Evolutionary conservation across 2,888 invertebrate species (phyloP).

Genomic region (Andrena dorsata): DNA sequence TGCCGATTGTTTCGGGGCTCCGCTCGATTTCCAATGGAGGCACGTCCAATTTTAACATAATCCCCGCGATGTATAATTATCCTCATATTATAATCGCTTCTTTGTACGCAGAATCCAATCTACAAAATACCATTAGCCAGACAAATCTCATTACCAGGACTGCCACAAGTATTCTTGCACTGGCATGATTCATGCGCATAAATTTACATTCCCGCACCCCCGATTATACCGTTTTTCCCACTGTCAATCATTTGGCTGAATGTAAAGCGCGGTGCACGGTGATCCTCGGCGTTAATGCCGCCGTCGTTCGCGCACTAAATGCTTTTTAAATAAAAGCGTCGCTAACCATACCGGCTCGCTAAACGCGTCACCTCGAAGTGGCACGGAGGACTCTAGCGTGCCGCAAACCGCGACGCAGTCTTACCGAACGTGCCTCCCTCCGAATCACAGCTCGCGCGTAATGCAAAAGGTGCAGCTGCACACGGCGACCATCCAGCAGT

Average conservation of each 20-base stretch:
- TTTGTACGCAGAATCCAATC: constrained; percentile 11
- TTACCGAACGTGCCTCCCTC: not conserved
- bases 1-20: constrained; percentile 12
- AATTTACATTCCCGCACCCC: not conserved
- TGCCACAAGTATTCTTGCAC: constrained; percentile 14
- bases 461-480: constrained; percentile 38
- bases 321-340: constrained; percentile 39
- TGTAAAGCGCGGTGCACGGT: not conserved
- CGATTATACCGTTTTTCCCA: not conserved
- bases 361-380: constrained; percentile 53
- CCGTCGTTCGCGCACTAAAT: constrained; percentile 15
- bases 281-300: not conserved
- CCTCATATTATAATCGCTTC: constrained; percentile 21
- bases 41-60: constrained; percentile 6
- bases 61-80: constrained; percentile 8
- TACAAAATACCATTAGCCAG: not conserved
- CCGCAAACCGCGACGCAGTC: constrained; percentile 6
- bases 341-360: constrained; percentile 34
- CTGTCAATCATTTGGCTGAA: not conserved
- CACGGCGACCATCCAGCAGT: not conserved
- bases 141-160: not conserved
- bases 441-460: constrained; percentile 3
- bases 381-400: constrained; percentile 45
- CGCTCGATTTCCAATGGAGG: not conserved
- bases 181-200: constrained; percentile 9